A percentile compares a stretch with the other conserved stretches of the same genome.
These are phyloP conservation scores for Listronotus bonariensis DNA, from an alignment of 1,140 invertebrate genomes.

Conservation along the genomic window DNA sequence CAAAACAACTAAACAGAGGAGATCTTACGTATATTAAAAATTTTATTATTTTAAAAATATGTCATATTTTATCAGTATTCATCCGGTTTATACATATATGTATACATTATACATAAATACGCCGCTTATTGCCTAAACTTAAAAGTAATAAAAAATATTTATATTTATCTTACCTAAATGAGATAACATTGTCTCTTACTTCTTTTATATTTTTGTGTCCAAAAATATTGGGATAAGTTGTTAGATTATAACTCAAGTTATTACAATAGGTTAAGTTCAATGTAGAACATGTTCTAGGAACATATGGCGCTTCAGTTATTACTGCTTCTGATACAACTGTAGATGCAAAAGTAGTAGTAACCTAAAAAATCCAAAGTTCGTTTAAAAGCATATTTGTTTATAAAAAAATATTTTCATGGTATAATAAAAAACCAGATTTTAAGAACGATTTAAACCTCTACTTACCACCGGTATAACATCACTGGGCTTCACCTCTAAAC, in stretches of 20 bases:
- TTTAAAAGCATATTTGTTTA: too few species aligned
- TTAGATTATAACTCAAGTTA: constrained; percentile 75
- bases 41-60: too few species aligned
- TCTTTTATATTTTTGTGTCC: constrained; percentile 66
- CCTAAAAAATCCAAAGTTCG: too few species aligned
- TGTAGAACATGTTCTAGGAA: constrained; percentile 69
- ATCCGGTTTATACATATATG: too few species aligned
- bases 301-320: constrained; percentile 59
- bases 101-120: too few species aligned
- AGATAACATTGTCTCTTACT: constrained; percentile 76
- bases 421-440: neutral
- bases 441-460: too few species aligned
- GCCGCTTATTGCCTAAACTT: too few species aligned
- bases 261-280: constrained; percentile 73
- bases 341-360: constrained; percentile 59
- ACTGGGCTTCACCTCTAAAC: constrained; percentile 68
- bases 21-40: too few species aligned
- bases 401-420: too few species aligned
- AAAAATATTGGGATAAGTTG: constrained; percentile 83
- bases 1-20: too few species aligned
- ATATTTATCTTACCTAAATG: constrained; percentile 81
- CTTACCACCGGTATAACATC: constrained; percentile 59
- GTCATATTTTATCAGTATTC: too few species aligned
- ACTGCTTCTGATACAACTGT: constrained; percentile 41
- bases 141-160: too few species aligned